Conservation (phyloP, 2,888 invertebrate genomes). For the Amblyjoppa proteus region DNA sequence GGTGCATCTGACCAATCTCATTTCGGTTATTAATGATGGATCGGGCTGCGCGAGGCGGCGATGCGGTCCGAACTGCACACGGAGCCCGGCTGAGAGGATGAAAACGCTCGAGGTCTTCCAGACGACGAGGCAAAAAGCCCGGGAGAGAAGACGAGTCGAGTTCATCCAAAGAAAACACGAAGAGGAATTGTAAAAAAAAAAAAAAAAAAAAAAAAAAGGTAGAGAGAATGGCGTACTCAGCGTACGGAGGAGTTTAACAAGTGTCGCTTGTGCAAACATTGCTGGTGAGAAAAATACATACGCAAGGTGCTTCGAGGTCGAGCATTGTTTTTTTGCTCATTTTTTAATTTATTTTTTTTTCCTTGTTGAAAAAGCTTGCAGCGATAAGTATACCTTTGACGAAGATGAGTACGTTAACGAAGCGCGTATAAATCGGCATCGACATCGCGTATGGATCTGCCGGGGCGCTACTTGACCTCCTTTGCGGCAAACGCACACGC, state of each 20-base stretch:
- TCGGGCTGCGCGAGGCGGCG: not conserved
- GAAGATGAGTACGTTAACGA: constrained; percentile 17
- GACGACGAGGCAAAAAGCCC: constrained; percentile 23
- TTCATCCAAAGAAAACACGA: constrained; percentile 1
- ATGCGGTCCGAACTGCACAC: constrained; percentile 22
- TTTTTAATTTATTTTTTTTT: constrained; percentile 10
- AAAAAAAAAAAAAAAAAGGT: not conserved
- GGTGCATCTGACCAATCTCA: not conserved
- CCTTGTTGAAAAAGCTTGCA: constrained; percentile 6
- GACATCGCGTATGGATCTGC: constrained; percentile 21
- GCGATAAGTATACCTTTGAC: constrained; percentile 21
- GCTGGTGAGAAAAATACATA: constrained; percentile 23
- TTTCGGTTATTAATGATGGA: constrained; percentile 36
- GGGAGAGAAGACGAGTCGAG: constrained; percentile 1
- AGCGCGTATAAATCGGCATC: no score
- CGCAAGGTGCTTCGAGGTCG: constrained; percentile 36
- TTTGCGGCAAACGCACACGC: constrained; percentile 5
- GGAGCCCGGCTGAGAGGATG: constrained; percentile 1
- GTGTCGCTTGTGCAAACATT: constrained; percentile 51
- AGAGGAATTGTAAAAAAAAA: constrained; percentile 13
- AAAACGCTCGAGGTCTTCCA: constrained; percentile 31
- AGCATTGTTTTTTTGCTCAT: not conserved
- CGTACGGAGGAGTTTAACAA: constrained; percentile 36
- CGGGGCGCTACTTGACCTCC: constrained; percentile 46
- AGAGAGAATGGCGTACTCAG: constrained; percentile 21